Conservation (phyloP, 2,113 vertebrate genomes). For the Pterophyllum scalare region DNA sequence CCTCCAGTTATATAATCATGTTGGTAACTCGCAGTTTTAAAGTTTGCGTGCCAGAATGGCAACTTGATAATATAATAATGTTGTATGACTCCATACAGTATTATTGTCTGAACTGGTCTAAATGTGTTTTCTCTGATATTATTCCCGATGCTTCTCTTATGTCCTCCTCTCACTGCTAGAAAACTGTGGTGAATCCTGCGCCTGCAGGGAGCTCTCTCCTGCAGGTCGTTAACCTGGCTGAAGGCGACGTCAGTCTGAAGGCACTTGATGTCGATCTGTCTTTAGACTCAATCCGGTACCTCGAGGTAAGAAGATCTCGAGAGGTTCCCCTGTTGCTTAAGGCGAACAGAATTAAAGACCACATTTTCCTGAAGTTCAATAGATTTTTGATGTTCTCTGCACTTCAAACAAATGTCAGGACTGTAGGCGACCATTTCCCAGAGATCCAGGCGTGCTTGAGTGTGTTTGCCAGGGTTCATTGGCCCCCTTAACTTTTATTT, state of each 20-base stretch:
- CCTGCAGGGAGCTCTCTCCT: conserved; percentile 82
- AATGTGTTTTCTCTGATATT: neutral
- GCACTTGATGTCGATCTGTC: conserved; percentile 71
- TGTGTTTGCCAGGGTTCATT: neutral
- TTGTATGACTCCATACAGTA: neutral
- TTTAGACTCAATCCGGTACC: conserved; percentile 74
- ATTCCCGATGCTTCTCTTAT: neutral
- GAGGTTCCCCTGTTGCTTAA: neutral
- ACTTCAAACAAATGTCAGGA: neutral
- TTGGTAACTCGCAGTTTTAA: neutral
- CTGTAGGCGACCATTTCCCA: too few relatives aligned
- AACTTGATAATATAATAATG: neutral
- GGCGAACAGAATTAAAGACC: neutral
- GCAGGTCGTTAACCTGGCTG: conserved; percentile 88
- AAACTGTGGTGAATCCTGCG: conserved; percentile 81
- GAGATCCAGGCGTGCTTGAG: neutral
- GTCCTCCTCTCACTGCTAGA: conserved; percentile 78
- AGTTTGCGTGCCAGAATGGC: neutral
- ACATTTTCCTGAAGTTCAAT: neutral
- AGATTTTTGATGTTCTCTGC: neutral
- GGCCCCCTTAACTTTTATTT: neutral
- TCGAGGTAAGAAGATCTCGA: conserved; percentile 76
- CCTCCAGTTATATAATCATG: neutral
- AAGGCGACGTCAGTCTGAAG: conserved; percentile 75
- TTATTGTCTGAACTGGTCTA: neutral